These are phyloP conservation scores for Parnassius orleans DNA, from an alignment of 2,888 invertebrate genomes.

Conservation along the genomic window DNA sequence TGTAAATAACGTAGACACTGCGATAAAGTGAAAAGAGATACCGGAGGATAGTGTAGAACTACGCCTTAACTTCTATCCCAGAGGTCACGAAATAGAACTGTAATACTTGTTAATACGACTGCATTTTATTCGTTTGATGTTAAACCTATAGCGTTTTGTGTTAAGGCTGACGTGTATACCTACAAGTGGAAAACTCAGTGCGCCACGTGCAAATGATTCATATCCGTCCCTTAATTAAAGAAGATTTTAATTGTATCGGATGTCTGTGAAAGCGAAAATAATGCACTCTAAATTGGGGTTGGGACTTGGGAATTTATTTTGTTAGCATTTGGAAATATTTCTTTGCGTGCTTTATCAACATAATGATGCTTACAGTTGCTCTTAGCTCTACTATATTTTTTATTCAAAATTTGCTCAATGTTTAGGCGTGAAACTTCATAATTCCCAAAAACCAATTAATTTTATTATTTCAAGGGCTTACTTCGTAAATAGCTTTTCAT, in stretches of 20 bases:
- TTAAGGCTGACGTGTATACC: constrained; percentile 57
- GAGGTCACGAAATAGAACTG: constrained; percentile 46
- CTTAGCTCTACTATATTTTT: no score
- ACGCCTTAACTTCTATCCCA: constrained; percentile 53
- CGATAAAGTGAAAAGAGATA: constrained; percentile 80
- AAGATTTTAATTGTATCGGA: constrained; percentile 82
- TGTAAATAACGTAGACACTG: constrained; percentile 78
- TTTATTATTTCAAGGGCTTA: constrained; percentile 9
- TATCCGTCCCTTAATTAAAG: constrained; percentile 81
- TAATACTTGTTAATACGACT: constrained; percentile 47
- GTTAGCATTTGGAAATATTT: constrained; percentile 60
- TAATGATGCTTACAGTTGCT: background rate
- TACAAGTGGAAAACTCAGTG: constrained; percentile 78
- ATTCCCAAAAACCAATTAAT: constrained; percentile 2
- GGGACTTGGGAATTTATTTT: constrained; percentile 71
- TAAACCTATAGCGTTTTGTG: constrained; percentile 45
- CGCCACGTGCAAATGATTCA: constrained; percentile 82
- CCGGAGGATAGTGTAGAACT: constrained; percentile 54
- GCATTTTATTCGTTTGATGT: constrained; percentile 44
- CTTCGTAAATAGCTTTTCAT: constrained; percentile 33
- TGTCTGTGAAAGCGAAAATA: constrained; percentile 81
- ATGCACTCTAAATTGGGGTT: constrained; percentile 80
- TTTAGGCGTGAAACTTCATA: background rate
- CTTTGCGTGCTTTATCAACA: constrained; percentile 62
- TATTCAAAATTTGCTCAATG: background rate